Conservation (phyloP, 2,888 invertebrate genomes). For the Xestia sexstrigata region DNA sequence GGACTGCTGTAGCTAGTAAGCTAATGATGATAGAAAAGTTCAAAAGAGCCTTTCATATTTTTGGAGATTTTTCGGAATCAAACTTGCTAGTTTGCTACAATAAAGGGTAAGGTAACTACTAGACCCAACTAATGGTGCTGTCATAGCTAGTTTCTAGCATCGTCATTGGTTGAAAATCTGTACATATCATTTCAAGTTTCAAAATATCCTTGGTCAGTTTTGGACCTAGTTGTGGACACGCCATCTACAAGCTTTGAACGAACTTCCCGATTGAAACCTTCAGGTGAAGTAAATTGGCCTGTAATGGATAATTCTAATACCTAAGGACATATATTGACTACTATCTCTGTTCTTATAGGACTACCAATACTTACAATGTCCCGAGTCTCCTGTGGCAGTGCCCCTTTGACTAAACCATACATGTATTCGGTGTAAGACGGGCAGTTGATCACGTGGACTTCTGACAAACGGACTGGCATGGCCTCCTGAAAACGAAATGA, state of each 20-base stretch:
- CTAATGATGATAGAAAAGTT: no score
- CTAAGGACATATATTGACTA: not conserved
- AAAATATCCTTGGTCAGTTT: not conserved
- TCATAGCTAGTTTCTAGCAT: not conserved
- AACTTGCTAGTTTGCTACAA: not conserved
- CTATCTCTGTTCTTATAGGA: not conserved
- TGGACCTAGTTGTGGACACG: not conserved
- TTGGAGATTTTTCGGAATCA: not conserved
- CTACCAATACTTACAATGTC: constrained; percentile 73
- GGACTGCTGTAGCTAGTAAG: no score
- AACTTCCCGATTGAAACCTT: not conserved
- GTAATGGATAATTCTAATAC: not conserved
- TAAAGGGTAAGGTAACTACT: not conserved
- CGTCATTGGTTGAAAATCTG: not conserved
- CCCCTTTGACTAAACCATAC: constrained; percentile 81
- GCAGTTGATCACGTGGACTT: constrained; percentile 81
- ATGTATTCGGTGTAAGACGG: constrained; percentile 83
- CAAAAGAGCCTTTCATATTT: not conserved
- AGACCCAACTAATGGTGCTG: not conserved
- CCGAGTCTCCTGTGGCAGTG: constrained; percentile 79
- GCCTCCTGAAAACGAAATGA: constrained; percentile 75
- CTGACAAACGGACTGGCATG: constrained; percentile 83
- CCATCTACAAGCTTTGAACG: not conserved
- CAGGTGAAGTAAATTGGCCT: not conserved
- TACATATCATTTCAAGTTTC: not conserved